phyloP scores from a whole-genome alignment of 1,140 invertebrate species.

The Chironomus striatipennis region DNA sequence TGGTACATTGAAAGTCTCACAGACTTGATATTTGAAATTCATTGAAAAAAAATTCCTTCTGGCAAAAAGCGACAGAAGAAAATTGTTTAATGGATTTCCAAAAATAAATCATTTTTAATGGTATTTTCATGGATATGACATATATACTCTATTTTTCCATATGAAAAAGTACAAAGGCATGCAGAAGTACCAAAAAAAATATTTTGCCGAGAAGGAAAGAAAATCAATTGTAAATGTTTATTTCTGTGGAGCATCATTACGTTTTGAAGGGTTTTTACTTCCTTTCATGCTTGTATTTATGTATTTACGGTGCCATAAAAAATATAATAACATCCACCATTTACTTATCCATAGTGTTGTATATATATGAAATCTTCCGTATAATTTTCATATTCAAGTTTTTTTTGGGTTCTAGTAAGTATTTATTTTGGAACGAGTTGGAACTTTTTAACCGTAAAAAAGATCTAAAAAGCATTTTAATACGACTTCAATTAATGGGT shows the following conservation, averaged over 20 bases:
- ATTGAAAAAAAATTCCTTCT: conserved; percentile 8
- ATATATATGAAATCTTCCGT: neutral
- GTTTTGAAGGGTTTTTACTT: neutral
- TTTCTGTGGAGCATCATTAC: neutral
- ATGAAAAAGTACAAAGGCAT: no score
- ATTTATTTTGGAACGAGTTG: neutral
- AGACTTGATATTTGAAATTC: neutral
- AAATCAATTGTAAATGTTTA: conserved; percentile 5
- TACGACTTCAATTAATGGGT: no score
- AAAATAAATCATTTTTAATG: conserved; percentile 22
- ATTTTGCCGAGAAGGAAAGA: neutral
- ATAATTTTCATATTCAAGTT: neutral
- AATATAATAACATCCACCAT: neutral
- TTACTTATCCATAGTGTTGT: no score
- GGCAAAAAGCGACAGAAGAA: neutral
- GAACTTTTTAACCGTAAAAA: no score
- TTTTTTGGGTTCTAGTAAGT: neutral
- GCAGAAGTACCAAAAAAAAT: no score
- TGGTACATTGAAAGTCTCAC: neutral
- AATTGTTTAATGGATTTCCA: conserved; percentile 9
- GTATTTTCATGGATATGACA: conserved; percentile 17
- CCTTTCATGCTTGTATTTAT: neutral
- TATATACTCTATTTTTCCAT: neutral
- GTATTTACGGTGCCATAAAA: neutral
- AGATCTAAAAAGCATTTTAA: no score